phyloP scores from a whole-genome alignment of 2,888 invertebrate genomes.

The Octonoba sinensis region DNA sequence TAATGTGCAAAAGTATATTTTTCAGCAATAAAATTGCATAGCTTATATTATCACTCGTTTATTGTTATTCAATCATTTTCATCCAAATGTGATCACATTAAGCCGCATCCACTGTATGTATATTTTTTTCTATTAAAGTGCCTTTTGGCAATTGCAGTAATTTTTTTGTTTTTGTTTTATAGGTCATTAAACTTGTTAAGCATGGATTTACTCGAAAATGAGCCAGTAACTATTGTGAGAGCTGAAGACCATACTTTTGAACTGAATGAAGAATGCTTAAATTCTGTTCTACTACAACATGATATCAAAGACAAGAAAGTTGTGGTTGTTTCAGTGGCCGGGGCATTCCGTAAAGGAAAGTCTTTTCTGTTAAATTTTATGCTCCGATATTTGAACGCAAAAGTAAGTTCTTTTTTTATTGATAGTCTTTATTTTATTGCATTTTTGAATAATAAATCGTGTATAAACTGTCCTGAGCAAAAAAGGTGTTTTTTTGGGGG shows the following conservation, averaged over 20 bases:
- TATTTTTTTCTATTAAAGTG: too few species aligned
- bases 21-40: too few species aligned
- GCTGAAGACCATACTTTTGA: constrained; percentile 77
- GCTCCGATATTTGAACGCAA: constrained; percentile 66
- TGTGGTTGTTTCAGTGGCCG: constrained; percentile 66
- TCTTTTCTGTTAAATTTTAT: constrained; percentile 67
- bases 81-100: too few species aligned
- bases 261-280: constrained; percentile 84
- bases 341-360: constrained; percentile 67
- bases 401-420: constrained; percentile 35
- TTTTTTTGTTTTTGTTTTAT: too few species aligned
- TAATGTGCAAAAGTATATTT: too few species aligned
- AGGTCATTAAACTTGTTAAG: background rate
- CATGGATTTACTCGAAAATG: constrained; percentile 66
- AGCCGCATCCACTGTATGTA: too few species aligned
- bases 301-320: constrained; percentile 78
- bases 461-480: background rate
- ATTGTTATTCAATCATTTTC: too few species aligned
- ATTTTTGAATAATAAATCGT: too few species aligned
- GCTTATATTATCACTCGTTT: too few species aligned
- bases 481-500: background rate
- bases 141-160: too few species aligned
- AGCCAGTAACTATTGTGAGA: constrained; percentile 84
- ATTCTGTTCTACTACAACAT: constrained; percentile 80
- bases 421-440: background rate